Conservation (phyloP, 2,797 vertebrate genomes). For the Rhadinocentrus ornatus region DNA sequence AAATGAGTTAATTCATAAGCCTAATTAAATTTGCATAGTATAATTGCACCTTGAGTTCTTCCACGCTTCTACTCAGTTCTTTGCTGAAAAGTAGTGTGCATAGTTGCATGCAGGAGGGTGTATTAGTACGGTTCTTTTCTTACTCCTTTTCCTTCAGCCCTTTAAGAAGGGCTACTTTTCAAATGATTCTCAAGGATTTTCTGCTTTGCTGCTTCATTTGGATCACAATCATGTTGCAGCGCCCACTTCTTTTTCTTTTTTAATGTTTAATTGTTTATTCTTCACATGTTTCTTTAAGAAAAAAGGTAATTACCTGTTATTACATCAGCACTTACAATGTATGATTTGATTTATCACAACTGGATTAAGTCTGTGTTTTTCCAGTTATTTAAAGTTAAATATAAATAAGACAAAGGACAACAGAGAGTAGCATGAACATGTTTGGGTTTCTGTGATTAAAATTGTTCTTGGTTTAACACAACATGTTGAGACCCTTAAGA, state of each 20-base stretch:
- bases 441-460: not conserved
- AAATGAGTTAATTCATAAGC: constrained; percentile 30
- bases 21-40: constrained; percentile 15
- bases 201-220: constrained; percentile 24
- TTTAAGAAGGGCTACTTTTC: constrained; percentile 13
- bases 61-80: not conserved
- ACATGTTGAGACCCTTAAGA: too few species aligned
- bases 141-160: not conserved
- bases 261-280: not conserved
- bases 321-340: not conserved
- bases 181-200: constrained; percentile 27
- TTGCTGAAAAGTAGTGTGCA: constrained; percentile 10
- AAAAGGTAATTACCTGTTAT: constrained; percentile 1
- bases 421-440: not conserved
- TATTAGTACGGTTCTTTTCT: constrained; percentile 3
- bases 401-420: too few species aligned
- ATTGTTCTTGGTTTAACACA: too few species aligned
- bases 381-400: too few species aligned
- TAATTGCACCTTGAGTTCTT: constrained; percentile 9
- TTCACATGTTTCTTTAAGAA: constrained; percentile 9
- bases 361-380: not conserved
- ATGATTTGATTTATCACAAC: constrained; percentile 13
- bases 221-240: constrained; percentile 18
- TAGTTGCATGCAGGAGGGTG: not conserved
- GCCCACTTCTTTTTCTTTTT: not conserved